Percentiles rank a stretch among this genome's conserved stretches.
phyloP scores from a whole-genome alignment of 2,797 vertebrate genomes.

The Clarias pachynema region DNA sequence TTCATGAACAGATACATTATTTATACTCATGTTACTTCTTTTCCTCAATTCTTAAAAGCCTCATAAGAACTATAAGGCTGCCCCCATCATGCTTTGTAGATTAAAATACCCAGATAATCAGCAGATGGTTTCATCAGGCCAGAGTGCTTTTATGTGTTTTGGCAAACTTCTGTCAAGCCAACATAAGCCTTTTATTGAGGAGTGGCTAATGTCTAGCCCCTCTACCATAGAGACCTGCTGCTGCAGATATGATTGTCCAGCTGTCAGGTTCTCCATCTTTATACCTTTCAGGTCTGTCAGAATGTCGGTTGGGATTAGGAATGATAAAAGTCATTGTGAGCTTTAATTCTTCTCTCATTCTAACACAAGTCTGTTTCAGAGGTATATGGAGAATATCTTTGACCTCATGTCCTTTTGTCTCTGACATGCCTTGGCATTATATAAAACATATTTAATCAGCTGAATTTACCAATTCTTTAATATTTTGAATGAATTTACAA shows the following conservation, averaged over 20 bases:
- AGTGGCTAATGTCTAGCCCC: background rate
- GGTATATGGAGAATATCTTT: background rate
- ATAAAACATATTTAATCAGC: background rate
- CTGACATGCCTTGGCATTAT: background rate
- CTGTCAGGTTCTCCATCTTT: background rate
- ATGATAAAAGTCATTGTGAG: background rate
- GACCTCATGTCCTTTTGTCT: background rate
- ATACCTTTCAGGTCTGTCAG: background rate
- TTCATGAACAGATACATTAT: background rate
- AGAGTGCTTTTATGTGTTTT: background rate
- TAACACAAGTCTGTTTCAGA: background rate
- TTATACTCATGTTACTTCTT: background rate
- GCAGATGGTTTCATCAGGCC: background rate
- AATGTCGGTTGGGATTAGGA: background rate
- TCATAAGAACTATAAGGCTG: background rate
- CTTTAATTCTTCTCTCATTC: background rate
- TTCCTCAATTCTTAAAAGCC: background rate
- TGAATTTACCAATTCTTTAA: background rate
- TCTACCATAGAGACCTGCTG: background rate
- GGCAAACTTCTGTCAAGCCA: slow-evolving; percentile 1
- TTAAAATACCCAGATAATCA: background rate
- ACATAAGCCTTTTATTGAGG: background rate
- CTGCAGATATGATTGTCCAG: background rate
- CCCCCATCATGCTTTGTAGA: background rate
- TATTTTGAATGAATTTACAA: background rate